Conservation (phyloP, 2,888 invertebrate genomes). For the Xestia sexstrigata region DNA sequence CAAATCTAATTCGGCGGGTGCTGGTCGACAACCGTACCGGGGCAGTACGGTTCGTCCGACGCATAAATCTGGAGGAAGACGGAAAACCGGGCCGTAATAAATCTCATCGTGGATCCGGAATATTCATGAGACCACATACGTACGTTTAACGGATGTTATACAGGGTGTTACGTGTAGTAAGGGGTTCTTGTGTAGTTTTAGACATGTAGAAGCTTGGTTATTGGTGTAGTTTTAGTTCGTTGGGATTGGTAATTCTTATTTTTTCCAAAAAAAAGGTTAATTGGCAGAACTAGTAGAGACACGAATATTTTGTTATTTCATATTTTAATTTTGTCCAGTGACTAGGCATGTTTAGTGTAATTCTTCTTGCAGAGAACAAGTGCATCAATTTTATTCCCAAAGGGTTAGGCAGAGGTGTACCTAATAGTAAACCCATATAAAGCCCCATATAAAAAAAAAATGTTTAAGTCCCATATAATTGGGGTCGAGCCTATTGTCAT, state of each 20-base stretch:
- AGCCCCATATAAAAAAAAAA: no score
- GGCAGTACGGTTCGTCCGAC: slow-evolving; percentile 57
- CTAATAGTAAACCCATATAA: not conserved
- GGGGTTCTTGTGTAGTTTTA: slow-evolving; percentile 15
- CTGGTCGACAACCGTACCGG: slow-evolving; percentile 55
- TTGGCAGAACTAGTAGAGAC: no score
- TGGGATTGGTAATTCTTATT: no score
- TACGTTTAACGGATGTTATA: slow-evolving; percentile 58
- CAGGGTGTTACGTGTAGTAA: slow-evolving; percentile 36
- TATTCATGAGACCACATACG: slow-evolving; percentile 74
- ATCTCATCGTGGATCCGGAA: slow-evolving; percentile 73
- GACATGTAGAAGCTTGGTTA: not conserved
- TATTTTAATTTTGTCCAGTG: not conserved
- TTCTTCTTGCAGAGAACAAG: no score
- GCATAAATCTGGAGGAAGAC: slow-evolving; percentile 76
- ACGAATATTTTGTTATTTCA: not conserved
- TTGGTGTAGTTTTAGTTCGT: not conserved
- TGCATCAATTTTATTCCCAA: not conserved
- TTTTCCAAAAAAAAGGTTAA: no score
- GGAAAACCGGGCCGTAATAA: slow-evolving; percentile 73
- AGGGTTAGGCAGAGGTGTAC: not conserved
- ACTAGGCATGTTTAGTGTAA: not conserved
- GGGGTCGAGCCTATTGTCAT: not conserved
- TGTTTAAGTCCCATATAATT: not conserved
- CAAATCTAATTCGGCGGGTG: slow-evolving; percentile 72